phyloP scores from a whole-genome alignment of 1,140 invertebrate species.

The Heliothis virescens region DNA sequence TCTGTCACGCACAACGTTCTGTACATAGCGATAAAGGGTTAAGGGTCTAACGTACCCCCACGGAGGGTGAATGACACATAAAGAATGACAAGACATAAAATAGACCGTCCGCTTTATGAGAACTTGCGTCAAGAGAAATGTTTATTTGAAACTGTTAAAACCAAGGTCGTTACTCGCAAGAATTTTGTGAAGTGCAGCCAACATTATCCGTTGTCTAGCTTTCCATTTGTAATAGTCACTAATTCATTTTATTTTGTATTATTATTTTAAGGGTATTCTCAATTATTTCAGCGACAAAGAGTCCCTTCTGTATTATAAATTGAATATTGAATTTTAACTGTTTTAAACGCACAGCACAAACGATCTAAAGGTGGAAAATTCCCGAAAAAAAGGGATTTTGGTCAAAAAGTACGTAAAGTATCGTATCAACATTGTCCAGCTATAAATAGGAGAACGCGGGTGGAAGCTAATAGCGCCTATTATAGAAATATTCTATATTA shows the following conservation, averaged over 20 bases:
- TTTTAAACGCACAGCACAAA: constrained; percentile 28
- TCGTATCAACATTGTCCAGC: constrained; percentile 2
- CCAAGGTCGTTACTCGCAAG: constrained; percentile 27
- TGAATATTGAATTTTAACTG: neutral
- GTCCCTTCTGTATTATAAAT: too few species aligned
- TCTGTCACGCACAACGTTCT: constrained; percentile 47
- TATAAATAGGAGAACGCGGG: constrained; percentile 42
- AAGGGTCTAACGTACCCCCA: constrained; percentile 51
- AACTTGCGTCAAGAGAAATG: constrained; percentile 46
- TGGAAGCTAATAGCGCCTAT: constrained; percentile 36
- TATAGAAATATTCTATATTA: constrained; percentile 25
- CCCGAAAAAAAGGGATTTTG: constrained; percentile 33
- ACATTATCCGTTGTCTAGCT: neutral
- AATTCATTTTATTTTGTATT: constrained; percentile 14
- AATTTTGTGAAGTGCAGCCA: constrained; percentile 16
- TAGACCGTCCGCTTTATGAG: constrained; percentile 64
- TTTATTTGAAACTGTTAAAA: constrained; percentile 44
- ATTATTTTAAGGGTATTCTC: neutral
- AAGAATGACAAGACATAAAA: constrained; percentile 64
- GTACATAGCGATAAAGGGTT: constrained; percentile 52
- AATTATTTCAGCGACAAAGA: too few species aligned
- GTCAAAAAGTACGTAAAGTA: constrained; percentile 17
- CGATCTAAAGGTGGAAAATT: constrained; percentile 36
- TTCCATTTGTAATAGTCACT: constrained; percentile 1
- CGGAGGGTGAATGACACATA: constrained; percentile 61